Conservation (phyloP, 53 echinoderm and acorn worm genomes). For the Paracentrotus lividus region DNA sequence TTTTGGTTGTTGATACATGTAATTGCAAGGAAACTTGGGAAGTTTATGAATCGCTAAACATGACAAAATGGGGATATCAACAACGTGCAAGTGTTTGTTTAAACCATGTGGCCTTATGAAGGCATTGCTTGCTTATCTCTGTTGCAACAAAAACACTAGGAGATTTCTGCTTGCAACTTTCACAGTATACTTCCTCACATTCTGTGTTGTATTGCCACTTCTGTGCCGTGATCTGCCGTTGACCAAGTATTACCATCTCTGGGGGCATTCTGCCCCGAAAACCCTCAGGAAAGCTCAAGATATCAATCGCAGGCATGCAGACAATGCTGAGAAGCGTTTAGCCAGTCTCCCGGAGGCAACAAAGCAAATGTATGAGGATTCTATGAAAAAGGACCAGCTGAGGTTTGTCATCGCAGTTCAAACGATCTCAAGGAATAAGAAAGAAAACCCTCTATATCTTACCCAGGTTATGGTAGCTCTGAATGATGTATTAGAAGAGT, state of each 20-base stretch:
- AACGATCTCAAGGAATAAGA: conserved; percentile 67
- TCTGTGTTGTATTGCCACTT: background rate
- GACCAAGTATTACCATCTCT: background rate
- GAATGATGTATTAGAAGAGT: conserved; percentile 65
- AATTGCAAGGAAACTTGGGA: too few species aligned
- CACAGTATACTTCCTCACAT: background rate
- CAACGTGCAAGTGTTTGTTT: background rate
- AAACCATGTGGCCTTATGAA: background rate
- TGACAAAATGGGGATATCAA: background rate
- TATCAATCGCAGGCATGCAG: background rate
- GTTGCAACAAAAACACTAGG: background rate
- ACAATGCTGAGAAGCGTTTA: conserved; percentile 22
- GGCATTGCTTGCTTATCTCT: background rate
- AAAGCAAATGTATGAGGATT: conserved; percentile 54
- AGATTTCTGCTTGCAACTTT: background rate
- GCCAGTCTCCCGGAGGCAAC: background rate
- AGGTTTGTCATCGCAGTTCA: conserved; percentile 80
- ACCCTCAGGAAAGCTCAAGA: background rate
- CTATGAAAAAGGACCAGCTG: conserved; percentile 14
- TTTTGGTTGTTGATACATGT: too few species aligned
- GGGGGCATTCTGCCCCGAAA: background rate
- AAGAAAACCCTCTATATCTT: conserved; percentile 75
- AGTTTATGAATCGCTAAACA: too few species aligned
- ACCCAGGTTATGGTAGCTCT: conserved; percentile 84
- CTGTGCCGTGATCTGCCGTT: conserved; percentile 16